Evolutionary conservation across 2,888 invertebrate genomes (phyloP).

Genomic region (Kryphioiulus occultus): DNA sequence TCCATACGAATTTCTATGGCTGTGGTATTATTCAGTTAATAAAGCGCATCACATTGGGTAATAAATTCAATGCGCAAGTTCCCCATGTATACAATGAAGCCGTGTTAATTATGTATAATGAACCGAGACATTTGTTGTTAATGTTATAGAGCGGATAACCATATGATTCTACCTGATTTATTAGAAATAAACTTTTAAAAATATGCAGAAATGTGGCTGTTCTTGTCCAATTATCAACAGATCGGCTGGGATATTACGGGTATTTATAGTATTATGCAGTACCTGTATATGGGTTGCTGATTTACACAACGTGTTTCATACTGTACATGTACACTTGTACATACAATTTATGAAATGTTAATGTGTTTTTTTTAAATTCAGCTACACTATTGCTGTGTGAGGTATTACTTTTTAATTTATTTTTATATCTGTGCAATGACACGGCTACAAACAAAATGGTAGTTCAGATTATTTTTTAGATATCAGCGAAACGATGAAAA

Average conservation of each 20-base stretch:
- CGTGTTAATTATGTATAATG: neutral
- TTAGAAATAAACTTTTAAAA: conserved; percentile 17
- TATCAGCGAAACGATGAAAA: no score
- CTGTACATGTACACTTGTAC: no score
- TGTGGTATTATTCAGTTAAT: neutral
- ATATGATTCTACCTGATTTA: neutral
- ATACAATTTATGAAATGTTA: no score
- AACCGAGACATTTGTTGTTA: neutral
- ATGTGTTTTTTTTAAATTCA: no score
- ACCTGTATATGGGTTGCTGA: no score
- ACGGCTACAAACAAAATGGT: no score
- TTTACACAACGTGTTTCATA: no score
- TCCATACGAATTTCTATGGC: conserved; percentile 1
- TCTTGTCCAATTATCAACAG: neutral
- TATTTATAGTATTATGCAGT: no score
- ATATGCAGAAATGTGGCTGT: neutral
- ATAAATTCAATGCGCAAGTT: neutral
- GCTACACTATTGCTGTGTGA: no score
- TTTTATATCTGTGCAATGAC: no score
- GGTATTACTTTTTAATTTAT: no score
- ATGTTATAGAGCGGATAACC: neutral
- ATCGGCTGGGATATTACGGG: neutral
- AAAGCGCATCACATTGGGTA: neutral
- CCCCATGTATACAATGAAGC: neutral
- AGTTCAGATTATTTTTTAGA: no score